Base-by-base conservation (phyloP, 2,113 vertebrate species). In the Colinus virginianus region DNA sequence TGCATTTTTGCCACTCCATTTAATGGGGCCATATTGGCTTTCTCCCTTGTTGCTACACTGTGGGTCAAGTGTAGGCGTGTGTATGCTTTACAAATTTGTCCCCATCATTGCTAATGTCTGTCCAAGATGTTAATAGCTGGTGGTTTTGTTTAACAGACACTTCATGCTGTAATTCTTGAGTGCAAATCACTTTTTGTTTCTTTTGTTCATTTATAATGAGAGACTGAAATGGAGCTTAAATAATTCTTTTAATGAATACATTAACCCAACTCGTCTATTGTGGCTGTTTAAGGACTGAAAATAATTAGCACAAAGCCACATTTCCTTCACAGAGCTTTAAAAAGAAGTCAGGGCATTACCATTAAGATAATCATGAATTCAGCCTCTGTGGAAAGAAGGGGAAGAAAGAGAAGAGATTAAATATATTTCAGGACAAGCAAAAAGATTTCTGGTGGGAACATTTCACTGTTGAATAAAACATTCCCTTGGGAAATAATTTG, bases 61-160 rank as follows among this genome's bases (percentile, higher is more conserved):
- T 86, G 84, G 97, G 97, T 98, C 97, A 97, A 98, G 97, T 97
- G 93, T 96, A 98, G 96, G 96, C 91, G n/a, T 98, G 97, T 98
- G 97, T 36, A 17, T 94, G 93, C 96, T 96, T 97, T 97, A 94
- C 85, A 97, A 71, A 97, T 94, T 87, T 85, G 87, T 87, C 93
- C 84, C 92, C 92, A 42, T 95, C 85, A 69, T 81, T 95, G 81
- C 91, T 92, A 90, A 86, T 93, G 90, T 94, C 94, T 97, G 87
- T 80, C 86, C 63, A 77, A 95, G 93, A 90, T 96, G 83, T 90
- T 96, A 95, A 93, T 91, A 84, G 84, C 87, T 95, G 93, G 91
- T 97, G 89, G 70, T 90, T 97, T 97, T 97, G 93, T 96, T 95
- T 96, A 96, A 97, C 71, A 90, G 95, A 96, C 93, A 96, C 94